Conservation (phyloP, 2,113 vertebrate genomes). For the Petrocephalus zakoni region DNA sequence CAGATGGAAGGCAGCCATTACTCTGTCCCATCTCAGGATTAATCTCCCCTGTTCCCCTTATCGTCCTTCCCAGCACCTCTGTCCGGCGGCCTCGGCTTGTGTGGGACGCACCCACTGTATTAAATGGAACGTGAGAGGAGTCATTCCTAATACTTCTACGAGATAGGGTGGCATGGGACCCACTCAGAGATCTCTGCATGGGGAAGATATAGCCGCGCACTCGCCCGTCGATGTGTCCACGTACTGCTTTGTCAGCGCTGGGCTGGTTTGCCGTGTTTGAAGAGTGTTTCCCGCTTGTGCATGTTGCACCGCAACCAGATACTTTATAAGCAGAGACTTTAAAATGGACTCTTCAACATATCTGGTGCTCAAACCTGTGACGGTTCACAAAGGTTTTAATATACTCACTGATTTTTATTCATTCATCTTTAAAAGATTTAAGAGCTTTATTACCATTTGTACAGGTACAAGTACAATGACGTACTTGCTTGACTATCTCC, state of each 20-base stretch:
- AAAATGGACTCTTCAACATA: neutral
- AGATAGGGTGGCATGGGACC: neutral
- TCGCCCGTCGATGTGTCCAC: neutral
- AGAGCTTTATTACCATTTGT: neutral
- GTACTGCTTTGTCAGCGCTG: slow-evolving; percentile 4
- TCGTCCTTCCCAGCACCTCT: slow-evolving; percentile 23
- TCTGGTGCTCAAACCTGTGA: neutral
- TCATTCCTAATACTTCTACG: neutral
- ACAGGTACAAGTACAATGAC: neutral
- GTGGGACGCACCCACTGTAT: neutral
- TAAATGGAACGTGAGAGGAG: neutral
- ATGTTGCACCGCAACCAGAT: neutral
- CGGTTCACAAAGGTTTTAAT: neutral
- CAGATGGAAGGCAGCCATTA: slow-evolving; percentile 47
- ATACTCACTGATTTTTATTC: neutral
- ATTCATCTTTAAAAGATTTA: neutral
- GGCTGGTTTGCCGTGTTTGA: neutral
- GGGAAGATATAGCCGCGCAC: neutral
- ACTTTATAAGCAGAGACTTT: neutral
- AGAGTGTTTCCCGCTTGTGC: neutral
- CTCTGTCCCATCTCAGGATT: slow-evolving; percentile 24
- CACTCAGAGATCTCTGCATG: too few species aligned
- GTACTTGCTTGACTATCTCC: neutral
- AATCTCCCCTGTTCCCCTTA: slow-evolving; percentile 20
- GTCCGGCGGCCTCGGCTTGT: neutral